Base-by-base conservation (phyloP, 2,888 invertebrate species). In the Parasteatoda lunata region DNA sequence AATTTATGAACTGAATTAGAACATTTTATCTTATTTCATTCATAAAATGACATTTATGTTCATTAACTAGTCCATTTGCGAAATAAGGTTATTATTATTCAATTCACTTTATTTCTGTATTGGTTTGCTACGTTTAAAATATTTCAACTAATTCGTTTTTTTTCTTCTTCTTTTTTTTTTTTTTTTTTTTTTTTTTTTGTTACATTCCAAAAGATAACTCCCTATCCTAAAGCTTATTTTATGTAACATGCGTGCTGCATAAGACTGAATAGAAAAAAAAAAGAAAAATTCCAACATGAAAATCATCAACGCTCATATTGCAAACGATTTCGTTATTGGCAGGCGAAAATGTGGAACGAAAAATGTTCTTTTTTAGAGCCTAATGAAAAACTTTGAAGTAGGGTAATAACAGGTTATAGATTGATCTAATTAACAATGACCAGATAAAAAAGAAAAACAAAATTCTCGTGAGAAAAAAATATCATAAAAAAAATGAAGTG, bases 371-470 rank as follows among this genome's bases (percentile, higher is more conserved):
- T 84, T 78, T 78, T 49, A 45, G 66, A 75, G 49, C 69, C 13
- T 73, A 78, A 84, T 77, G 72, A 51, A 77, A 79, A 79, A 47
- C 30, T 68, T 59, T 49, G 48, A 85, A 85, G 64, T 85, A 70
- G 84, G 84, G 79, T 85, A 85, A 85, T 85, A 85, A 85, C 84
- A 85, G 75, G 84, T 79, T 85, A 45, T 45, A 7, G 45, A 48
- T 15, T 76, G 84, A 78, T 85, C 79, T 79, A 85, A 85, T 85
- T 85, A 85, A 64, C 73, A 85, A 78, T 78, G 75, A 75, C 66
- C 51, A 76, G 72, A 72, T 52, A 72, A 72, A 9, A 45, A 54
- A 72, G 45, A 72, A 72, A 9, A 45, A 54, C 52, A 51, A 72
- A 72, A 72, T 72, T 72, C 51, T 59, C 59, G 72, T 52, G 5